Base-by-base conservation (phyloP, 2,797 vertebrate species). In the Diplodus puntazzo region DNA sequence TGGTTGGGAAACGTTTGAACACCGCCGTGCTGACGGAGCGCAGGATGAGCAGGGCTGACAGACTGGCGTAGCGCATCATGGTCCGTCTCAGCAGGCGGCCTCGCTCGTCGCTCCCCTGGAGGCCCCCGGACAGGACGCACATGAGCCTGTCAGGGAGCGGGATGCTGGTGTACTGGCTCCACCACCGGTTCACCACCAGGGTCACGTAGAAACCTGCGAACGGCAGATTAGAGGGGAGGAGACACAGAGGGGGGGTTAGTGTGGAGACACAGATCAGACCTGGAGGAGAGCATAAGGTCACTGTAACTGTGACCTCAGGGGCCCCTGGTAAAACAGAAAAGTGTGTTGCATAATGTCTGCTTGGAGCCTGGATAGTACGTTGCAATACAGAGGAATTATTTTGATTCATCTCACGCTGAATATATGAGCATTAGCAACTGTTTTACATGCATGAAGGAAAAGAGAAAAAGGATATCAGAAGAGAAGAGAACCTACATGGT, bases 111-210 rank as follows among this genome's bases (percentile, higher is more conserved):
- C 74, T 80, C 0, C 97, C 97, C 3, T 96, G 96, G 34, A 98
- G 95, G 0, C 93, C 95, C 14, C 96, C 96, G 0, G 94, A 96
- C 77, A 97, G 94, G 3, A 94, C 72, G 18, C 96, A 96, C 96
- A 97, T 98, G 52, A 98, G 95, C 61, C 94, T 72, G 67, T 98
- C 97, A 0, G 97, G 97, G 3, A 97, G 89, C 0, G 97, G 97
- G 90, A 98, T 96, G 85, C 93, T 94, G 5, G 94, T 95, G 90
- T 97, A 98, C 91, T 98, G 97, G 65, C 84, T 96, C 97, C 97
- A 98, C 97, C 97, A 98, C 5, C 97, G 96, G 90, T 97, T 96
- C 90, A 98, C 96, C 85, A 97, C 96, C 84, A 98, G 89, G 1
- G 96, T 97, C 87, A 98, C 97, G 7, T 98, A 98, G 89, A 98